Percentiles rank a stretch among this genome's conserved stretches.
phyloP scores from a whole-genome alignment of 1,140 invertebrate species.

The Whitmania pigra region DNA sequence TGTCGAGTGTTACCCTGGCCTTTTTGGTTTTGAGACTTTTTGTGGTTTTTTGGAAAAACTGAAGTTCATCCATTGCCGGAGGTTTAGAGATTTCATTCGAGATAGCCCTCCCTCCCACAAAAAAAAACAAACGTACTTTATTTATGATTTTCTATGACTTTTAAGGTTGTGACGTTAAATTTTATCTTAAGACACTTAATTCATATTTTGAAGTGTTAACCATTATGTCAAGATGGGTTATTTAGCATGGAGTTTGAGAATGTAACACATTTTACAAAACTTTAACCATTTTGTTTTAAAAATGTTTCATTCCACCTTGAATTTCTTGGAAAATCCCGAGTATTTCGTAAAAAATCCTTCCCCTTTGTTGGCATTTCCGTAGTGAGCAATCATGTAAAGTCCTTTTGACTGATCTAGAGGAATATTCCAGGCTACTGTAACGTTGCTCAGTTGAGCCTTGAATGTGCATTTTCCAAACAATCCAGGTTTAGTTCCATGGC shows the following conservation, averaged over 20 bases:
- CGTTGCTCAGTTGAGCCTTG: conserved; percentile 49
- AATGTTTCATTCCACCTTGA: not conserved
- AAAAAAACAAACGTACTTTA: not conserved
- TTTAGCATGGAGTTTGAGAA: conserved; percentile 14
- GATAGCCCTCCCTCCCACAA: not conserved
- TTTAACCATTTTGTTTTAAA: too few species aligned
- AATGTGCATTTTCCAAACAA: not conserved
- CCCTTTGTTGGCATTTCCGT: conserved; percentile 23
- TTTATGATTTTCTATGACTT: not conserved
- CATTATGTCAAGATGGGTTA: not conserved
- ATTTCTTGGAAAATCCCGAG: conserved; percentile 10
- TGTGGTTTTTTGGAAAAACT: not conserved
- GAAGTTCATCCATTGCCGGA: too few species aligned
- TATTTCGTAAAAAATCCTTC: not conserved
- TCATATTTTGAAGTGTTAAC: too few species aligned
- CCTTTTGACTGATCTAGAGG: conserved; percentile 51
- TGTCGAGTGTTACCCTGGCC: not conserved
- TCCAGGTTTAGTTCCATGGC: not conserved
- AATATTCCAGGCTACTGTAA: conserved; percentile 59
- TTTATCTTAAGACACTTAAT: too few species aligned
- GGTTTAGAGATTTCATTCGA: too few species aligned
- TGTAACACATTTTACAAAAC: conserved; percentile 5
- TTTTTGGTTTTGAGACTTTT: too few species aligned
- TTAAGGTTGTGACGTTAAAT: not conserved
- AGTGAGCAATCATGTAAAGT: conserved; percentile 55